Conservation (phyloP, 2,797 vertebrate species). For the Psittacula derbiana region DNA sequence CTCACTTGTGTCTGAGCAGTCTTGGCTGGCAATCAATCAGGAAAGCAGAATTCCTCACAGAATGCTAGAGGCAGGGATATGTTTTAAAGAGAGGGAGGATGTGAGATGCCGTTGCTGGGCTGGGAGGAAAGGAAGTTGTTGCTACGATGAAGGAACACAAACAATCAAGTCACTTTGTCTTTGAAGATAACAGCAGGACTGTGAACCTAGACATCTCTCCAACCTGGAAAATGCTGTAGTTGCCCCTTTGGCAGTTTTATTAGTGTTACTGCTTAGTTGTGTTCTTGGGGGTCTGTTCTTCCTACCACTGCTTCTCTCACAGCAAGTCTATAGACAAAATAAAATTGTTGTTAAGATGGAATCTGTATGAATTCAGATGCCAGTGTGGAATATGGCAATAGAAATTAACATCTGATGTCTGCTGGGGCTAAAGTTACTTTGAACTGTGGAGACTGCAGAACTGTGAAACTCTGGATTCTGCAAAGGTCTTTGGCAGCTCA, state of each 20-base stretch:
- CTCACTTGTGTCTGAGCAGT: constrained; percentile 17
- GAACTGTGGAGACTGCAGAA: not conserved
- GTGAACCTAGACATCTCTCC: not conserved
- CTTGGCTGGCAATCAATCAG: constrained; percentile 27
- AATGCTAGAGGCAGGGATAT: not conserved
- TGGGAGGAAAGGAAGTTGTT: constrained; percentile 50
- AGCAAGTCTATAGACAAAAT: not conserved
- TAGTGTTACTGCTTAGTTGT: not conserved
- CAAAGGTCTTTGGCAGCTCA: not conserved
- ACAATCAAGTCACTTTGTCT: not conserved
- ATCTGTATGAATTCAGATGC: not conserved
- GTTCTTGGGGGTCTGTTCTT: not conserved
- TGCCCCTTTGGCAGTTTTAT: not conserved
- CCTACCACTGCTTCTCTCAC: not conserved
- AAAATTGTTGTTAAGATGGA: not conserved
- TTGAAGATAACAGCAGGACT: constrained; percentile 1
- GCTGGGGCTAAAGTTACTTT: not conserved
- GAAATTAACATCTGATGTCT: not conserved
- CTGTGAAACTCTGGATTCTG: not conserved
- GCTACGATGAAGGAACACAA: constrained; percentile 20
- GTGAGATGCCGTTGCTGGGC: not conserved
- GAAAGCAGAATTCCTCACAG: constrained; percentile 27
- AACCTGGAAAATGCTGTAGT: constrained; percentile 7
- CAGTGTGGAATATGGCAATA: not conserved
- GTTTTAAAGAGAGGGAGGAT: constrained; percentile 28